These are phyloP conservation scores for Lates japonicus DNA, from an alignment of 2,797 vertebrate genomes.

Conservation along the genomic window DNA sequence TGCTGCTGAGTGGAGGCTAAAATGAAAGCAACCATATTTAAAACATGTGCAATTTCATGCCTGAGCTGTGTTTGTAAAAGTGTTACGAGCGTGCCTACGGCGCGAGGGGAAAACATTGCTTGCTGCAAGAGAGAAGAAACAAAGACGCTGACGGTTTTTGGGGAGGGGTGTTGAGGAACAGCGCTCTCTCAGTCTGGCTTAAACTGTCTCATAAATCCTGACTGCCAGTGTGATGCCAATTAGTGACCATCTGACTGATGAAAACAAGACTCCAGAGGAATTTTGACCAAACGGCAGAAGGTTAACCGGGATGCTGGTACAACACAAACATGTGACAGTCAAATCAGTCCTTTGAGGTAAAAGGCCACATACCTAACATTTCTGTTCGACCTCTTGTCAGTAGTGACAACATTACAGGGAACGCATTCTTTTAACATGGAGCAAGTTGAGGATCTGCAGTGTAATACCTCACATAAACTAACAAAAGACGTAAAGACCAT, in stretches of 20 bases:
- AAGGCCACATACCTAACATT: slow-evolving; percentile 21
- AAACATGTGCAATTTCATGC: slow-evolving; percentile 77
- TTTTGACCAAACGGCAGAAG: slow-evolving; percentile 59
- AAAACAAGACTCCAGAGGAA: slow-evolving; percentile 72
- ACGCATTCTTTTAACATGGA: slow-evolving; percentile 6
- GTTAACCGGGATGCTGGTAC: slow-evolving; percentile 51
- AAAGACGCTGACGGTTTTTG: slow-evolving; percentile 47
- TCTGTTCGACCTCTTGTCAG: not conserved
- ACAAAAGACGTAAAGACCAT: slow-evolving; percentile 5
- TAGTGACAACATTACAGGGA: not conserved
- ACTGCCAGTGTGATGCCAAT: slow-evolving; percentile 78
- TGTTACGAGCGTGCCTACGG: slow-evolving; percentile 63
- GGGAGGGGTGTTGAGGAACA: slow-evolving; percentile 39
- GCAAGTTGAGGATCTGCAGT: slow-evolving; percentile 16
- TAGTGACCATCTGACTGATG: slow-evolving; percentile 68
- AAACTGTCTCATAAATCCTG: slow-evolving; percentile 73
- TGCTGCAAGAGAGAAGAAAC: slow-evolving; percentile 63
- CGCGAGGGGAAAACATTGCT: slow-evolving; percentile 46
- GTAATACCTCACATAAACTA: slow-evolving; percentile 11
- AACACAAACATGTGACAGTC: slow-evolving; percentile 38
- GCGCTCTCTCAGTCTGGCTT: slow-evolving; percentile 52
- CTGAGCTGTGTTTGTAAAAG: slow-evolving; percentile 68
- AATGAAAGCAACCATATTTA: slow-evolving; percentile 38
- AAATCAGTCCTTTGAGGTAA: slow-evolving; percentile 20
- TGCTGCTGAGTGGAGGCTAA: slow-evolving; percentile 9